Evolutionary conservation across 2,113 vertebrate genomes (phyloP).

Genomic region (Apodemus speciosus): DNA sequence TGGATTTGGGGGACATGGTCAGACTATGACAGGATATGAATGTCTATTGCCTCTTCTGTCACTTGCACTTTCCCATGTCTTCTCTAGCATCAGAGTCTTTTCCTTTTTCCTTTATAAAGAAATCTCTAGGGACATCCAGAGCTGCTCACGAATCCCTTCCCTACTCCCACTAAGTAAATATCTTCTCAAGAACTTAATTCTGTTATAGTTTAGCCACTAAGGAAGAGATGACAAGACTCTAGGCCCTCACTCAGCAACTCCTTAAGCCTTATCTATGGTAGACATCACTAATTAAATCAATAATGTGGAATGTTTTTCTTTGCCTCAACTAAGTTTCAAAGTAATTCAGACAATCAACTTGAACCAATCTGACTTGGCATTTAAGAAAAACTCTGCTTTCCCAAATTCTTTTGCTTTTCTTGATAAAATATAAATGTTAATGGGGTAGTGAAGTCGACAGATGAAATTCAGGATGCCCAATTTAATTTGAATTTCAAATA

Average conservation of each 20-base stretch:
- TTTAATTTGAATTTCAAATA: constrained; percentile 63
- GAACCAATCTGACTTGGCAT: background rate
- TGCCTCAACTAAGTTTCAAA: constrained; percentile 7
- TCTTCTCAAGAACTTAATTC: background rate
- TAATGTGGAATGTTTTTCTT: background rate
- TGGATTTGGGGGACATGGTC: background rate
- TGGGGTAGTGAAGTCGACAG: background rate
- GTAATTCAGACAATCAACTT: background rate
- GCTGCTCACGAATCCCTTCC: background rate
- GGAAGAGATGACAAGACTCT: background rate
- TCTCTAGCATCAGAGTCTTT: background rate
- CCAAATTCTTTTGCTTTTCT: constrained; percentile 28
- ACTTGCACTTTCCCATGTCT: background rate
- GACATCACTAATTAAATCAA: constrained; percentile 44
- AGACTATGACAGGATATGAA: background rate
- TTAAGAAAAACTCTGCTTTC: constrained; percentile 34
- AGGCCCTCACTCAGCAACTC: background rate
- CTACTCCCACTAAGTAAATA: background rate
- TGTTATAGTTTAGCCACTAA: background rate
- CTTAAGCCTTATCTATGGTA: background rate
- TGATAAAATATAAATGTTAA: constrained; percentile 27
- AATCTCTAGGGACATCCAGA: background rate
- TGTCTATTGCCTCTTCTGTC: background rate
- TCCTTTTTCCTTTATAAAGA: background rate
- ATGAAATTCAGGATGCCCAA: constrained; percentile 12